Base-by-base conservation (phyloP, 2,888 invertebrate species). In the Caenorhabditis imperialis region DNA sequence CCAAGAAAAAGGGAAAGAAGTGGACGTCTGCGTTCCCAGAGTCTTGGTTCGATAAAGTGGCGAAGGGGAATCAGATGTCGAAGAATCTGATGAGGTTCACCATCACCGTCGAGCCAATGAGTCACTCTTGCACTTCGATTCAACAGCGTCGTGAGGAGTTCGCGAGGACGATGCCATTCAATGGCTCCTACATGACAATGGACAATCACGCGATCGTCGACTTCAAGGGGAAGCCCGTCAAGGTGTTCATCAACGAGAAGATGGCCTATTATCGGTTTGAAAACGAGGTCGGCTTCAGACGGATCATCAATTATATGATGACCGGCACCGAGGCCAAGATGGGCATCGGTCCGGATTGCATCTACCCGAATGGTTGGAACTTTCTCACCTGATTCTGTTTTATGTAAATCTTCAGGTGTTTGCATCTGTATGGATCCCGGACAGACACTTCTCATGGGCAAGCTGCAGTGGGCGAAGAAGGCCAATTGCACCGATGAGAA, bases 381-480 rank as follows among this genome's bases (percentile, higher is more conserved):
- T 10, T 5, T 37, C 4, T n/a, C 12, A 4, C 5, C 20, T 40
- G 3, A 3, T 16, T 40, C 4, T 7, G 2, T 16, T 7, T 10
- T 10, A 14, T 3, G 25, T n/a, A 25, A 27, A 18, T 27, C 33
- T 48, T 16, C 48, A 48, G 48, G 51, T 14, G 4, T 14, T n/a
- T 38, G 37, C n/a, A 1, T 51, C 14, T 38, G 37, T 1, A 23
- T 51, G 37, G 51, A 37, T 25, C 37, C 51, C 3, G 51, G 51
- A 1, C 37, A 37, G 6, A 6, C 51, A 1, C n/a, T 51, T 1
- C n/a, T 20, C 5, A 25, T 38, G n/a, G 51, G 51, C 23, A 10
- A n/a, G 16, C 23, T 51, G 51, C 7, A n/a, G 8, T 51, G 51
- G 51, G 51, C 51, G 25, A 51, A 51, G 16, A 51, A 51, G 38